Percentiles rank a stretch among this genome's conserved stretches.
Evolutionary conservation across 92 coral and sea anemone species (phyloP).

Genomic region (Siderastrea radians): DNA sequence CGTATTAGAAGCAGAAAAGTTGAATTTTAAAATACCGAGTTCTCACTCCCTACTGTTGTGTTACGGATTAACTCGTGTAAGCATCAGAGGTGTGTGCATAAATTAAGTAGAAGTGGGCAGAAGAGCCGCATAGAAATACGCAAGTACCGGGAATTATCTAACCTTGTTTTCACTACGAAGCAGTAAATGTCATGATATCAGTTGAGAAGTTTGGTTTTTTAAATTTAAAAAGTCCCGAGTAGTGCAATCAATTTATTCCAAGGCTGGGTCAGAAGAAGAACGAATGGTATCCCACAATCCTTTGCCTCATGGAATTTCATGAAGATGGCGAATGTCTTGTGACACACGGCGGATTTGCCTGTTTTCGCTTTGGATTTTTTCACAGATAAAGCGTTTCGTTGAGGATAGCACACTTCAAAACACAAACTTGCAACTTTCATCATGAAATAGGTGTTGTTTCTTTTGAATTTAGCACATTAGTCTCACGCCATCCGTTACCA

Average conservation of each 20-base stretch:
- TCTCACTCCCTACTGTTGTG: slow-evolving; percentile 8
- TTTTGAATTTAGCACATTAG: too few relatives aligned
- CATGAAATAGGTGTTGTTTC: too few relatives aligned
- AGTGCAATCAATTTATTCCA: neutral
- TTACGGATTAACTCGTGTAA: slow-evolving; percentile 9
- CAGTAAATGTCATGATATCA: neutral
- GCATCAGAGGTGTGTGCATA: neutral
- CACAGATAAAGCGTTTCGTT: too few relatives aligned
- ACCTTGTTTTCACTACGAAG: neutral
- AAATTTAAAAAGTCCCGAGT: neutral
- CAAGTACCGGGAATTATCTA: neutral
- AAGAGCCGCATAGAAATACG: neutral
- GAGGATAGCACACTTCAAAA: too few relatives aligned
- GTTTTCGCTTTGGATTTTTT: too few relatives aligned
- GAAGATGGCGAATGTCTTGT: too few relatives aligned
- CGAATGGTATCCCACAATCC: too few relatives aligned
- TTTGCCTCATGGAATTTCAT: too few relatives aligned
- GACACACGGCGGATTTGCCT: too few relatives aligned
- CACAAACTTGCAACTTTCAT: too few relatives aligned
- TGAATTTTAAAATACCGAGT: neutral
- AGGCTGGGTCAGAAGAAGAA: too few relatives aligned
- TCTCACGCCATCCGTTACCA: too few relatives aligned
- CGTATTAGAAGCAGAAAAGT: neutral
- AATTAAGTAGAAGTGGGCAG: neutral
- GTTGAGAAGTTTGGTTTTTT: neutral